Base-by-base conservation (phyloP, 2,797 vertebrate species). In the Amniataba percoides region DNA sequence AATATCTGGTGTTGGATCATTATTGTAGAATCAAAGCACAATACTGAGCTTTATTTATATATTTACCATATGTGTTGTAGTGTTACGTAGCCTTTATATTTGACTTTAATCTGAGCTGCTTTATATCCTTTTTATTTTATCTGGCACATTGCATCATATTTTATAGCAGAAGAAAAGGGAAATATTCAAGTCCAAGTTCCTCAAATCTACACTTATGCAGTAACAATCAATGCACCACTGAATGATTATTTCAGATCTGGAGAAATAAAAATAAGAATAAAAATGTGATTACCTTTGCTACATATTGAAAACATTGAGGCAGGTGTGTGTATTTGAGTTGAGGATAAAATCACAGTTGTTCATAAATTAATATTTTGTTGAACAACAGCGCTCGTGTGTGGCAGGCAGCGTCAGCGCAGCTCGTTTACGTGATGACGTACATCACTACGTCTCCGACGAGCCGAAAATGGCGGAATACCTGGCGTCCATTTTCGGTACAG, bases 401-500 rank as follows among this genome's bases (percentile, higher is more conserved):
- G 85, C 1, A 10, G 0, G 42, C 3, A 10, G 5, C 1, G 25
- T 19, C 12, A 61, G 0, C 42, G 36, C 76, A 69, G 1, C 19
- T 40, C 7, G 3, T 13, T 69, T 83, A 85, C 89, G 89, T 89
- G 18, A 83, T 93, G 90, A 93, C 93, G 93, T 86, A 6, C 0
- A 0, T 0, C 18, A 4, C 1, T n/a, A 55, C 91, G 85, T 81
- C 40, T 51, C n/a, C 60, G 71, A 88, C 89, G 87, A 90, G 93
- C 93, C 88, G 96, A 97, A 97, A 95, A 99, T 98, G 98, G 98
- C 97, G 96, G 98, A 99, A 91, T 98, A 99, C 80, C 92, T 99
- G 95, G 98, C 97, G 75, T 99, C 97, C 96, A 99, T 99, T 95
- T 99, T 99, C 96, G 97, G 97, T 60, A 98, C 98, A 93, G 98